phyloP scores from a whole-genome alignment of 2,888 invertebrate species.

The Athetis lepigone region DNA sequence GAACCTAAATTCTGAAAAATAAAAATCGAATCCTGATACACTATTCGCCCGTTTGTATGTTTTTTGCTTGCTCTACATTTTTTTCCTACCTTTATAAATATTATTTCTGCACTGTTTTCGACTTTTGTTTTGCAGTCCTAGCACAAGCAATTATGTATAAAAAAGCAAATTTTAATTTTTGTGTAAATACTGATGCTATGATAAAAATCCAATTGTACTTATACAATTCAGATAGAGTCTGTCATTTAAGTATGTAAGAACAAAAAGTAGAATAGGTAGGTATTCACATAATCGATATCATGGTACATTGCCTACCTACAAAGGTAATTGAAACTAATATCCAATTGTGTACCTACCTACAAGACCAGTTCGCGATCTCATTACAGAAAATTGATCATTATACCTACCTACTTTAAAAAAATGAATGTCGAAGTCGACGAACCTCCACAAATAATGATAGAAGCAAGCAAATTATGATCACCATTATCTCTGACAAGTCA shows the following conservation, averaged over 20 bases:
- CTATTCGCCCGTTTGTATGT: no score
- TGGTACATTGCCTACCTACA: neutral
- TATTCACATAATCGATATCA: slow-evolving; percentile 10
- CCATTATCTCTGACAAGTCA: slow-evolving; percentile 73
- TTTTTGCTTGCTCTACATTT: no score
- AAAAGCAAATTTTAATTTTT: no score
- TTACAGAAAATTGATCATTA: slow-evolving; percentile 79
- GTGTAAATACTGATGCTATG: no score
- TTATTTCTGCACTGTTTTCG: no score
- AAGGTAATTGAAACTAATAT: slow-evolving; percentile 57
- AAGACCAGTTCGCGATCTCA: slow-evolving; percentile 60
- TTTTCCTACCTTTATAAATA: no score
- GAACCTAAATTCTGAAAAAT: no score
- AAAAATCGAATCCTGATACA: no score
- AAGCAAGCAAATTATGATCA: slow-evolving; percentile 73
- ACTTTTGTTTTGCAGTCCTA: no score
- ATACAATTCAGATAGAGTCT: no score
- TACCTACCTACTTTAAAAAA: slow-evolving; percentile 67
- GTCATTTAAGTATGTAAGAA: neutral
- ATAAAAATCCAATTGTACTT: no score
- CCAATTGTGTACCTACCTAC: slow-evolving; percentile 70
- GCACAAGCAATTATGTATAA: no score
- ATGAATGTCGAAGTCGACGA: slow-evolving; percentile 80
- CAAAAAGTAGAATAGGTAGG: neutral
- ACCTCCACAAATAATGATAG: slow-evolving; percentile 70